A percentile compares a stretch with the other conserved stretches of the same genome.
Evolutionary conservation across 2,888 invertebrate species (phyloP).

Genomic region (Aquatica leii): DNA sequence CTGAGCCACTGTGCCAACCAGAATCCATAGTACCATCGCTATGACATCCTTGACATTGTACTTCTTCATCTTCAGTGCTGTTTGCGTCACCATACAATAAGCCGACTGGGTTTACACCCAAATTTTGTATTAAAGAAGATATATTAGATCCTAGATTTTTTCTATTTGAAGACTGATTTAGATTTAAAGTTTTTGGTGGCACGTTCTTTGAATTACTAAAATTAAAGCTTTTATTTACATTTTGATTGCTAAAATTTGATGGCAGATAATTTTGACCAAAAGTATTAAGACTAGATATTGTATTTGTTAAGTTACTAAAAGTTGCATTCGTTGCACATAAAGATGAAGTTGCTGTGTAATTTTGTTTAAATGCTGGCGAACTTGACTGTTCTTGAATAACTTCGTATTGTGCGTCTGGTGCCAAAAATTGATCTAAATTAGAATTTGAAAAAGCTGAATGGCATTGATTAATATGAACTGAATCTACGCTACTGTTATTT

Average conservation of each 20-base stretch:
- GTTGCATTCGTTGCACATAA: constrained; percentile 22
- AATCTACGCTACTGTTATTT: constrained; percentile 41
- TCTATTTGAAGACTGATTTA: constrained; percentile 54
- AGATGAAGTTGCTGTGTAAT: constrained; percentile 35
- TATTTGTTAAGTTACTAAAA: constrained; percentile 56
- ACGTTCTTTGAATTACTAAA: constrained; percentile 49
- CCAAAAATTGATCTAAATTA: constrained; percentile 60
- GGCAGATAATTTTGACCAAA: constrained; percentile 54
- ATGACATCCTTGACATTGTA: constrained; percentile 56
- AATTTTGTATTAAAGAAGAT: constrained; percentile 62
- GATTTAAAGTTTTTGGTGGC: constrained; percentile 49
- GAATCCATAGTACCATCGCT: constrained; percentile 69
- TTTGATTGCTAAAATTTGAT: constrained; percentile 41
- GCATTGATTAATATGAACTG: constrained; percentile 42
- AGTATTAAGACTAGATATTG: constrained; percentile 58
- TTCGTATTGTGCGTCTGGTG: constrained; percentile 72
- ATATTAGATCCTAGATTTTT: constrained; percentile 59
- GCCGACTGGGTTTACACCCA: constrained; percentile 60
- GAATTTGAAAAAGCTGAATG: constrained; percentile 43
- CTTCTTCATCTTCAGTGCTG: constrained; percentile 55
- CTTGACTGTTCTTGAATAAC: constrained; percentile 63
- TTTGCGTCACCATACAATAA: constrained; percentile 59
- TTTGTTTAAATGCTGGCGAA: constrained; percentile 49
- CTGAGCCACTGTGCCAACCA: constrained; percentile 75
- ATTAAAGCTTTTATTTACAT: constrained; percentile 46